These are phyloP conservation scores for Lymantria monacha DNA, from an alignment of 2,888 invertebrate genomes.

Conservation along the genomic window DNA sequence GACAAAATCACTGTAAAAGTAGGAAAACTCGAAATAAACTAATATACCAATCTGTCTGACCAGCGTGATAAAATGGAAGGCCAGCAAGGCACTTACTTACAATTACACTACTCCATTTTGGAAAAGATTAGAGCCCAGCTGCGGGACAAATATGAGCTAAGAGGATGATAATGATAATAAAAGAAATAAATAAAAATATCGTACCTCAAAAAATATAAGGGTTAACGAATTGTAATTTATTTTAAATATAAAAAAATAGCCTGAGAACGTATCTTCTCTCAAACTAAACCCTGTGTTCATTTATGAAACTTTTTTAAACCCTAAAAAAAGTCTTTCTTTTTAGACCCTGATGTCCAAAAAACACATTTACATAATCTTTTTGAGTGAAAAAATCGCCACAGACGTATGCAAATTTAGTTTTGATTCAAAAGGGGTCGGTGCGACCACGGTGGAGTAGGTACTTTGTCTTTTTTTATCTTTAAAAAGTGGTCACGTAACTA, in stretches of 20 bases:
- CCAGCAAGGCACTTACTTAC: too few species aligned
- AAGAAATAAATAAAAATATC: too few species aligned
- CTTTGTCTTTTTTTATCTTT: conserved; percentile 46
- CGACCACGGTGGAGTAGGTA: conserved; percentile 47
- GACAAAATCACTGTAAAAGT: too few species aligned
- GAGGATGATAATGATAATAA: too few species aligned
- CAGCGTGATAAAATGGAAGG: too few species aligned
- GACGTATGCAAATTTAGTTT: conserved; percentile 67
- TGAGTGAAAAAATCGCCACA: conserved; percentile 69
- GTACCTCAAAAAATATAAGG: too few species aligned
- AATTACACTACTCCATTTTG: too few species aligned
- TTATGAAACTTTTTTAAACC: conserved; percentile 38
- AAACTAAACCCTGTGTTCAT: conserved; percentile 34
- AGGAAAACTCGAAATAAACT: too few species aligned
- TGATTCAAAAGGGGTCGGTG: conserved; percentile 56
- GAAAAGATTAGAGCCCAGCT: too few species aligned
- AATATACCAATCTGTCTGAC: too few species aligned
- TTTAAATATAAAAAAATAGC: neutral
- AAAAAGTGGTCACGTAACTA: conserved; percentile 73
- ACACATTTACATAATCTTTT: conserved; percentile 72
- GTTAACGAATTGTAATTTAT: too few species aligned
- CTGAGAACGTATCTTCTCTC: conserved; percentile 37
- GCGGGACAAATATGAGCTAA: too few species aligned
- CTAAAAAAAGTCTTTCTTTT: conserved; percentile 52
- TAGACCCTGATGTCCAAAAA: conserved; percentile 68